Conservation (phyloP, 2,113 vertebrate species). For the Ptychochromis oligacanthus region DNA sequence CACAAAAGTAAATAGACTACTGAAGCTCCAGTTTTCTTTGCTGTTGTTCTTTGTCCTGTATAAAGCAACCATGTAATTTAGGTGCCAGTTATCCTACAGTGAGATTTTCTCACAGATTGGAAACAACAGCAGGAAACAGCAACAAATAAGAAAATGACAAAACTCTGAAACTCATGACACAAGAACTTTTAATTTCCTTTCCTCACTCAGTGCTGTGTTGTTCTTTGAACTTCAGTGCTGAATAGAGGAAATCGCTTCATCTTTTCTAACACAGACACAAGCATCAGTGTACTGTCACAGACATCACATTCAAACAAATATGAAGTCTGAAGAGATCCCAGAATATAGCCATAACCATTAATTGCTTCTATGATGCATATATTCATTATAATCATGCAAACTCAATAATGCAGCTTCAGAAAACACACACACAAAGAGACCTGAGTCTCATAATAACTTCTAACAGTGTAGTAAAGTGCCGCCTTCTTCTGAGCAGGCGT, state of each 20-base stretch:
- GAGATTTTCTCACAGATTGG: no score
- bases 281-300: not conserved
- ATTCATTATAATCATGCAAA: not conserved
- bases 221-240: no score
- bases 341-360: not conserved
- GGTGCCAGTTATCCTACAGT: no score
- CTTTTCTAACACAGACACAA: not conserved
- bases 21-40: not conserved
- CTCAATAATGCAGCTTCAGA: not conserved
- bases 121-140: no score
- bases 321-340: not conserved
- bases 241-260: not conserved
- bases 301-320: not conserved
- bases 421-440: not conserved
- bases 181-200: no score
- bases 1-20: not conserved
- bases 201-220: no score
- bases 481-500: not conserved
- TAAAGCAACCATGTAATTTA: no score
- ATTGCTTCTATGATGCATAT: not conserved
- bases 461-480: constrained; percentile 9
- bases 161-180: no score
- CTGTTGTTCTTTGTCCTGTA: not conserved
- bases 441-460: not conserved
- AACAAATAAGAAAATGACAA: no score